Percentiles rank a stretch among this genome's conserved stretches.
Evolutionary conservation across 2,888 invertebrate species (phyloP).

Genomic region (Punctoribates punctum): DNA sequence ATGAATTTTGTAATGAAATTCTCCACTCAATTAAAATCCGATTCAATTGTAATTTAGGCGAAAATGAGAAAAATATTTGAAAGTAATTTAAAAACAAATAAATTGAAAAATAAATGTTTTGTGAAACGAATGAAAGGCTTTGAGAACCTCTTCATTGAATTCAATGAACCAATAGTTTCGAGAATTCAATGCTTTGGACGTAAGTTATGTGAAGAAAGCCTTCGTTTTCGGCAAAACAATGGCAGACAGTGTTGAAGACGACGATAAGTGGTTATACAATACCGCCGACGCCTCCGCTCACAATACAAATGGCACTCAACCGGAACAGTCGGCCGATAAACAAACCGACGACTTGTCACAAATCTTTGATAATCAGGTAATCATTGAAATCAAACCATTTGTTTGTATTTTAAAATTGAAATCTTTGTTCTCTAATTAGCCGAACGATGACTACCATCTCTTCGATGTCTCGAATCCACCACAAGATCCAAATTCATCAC

Average conservation of each 20-base stretch:
- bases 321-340: background rate
- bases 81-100: no score
- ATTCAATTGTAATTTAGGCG: no score
- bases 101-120: no score
- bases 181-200: background rate
- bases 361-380: conserved; percentile 32
- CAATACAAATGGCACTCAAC: no score
- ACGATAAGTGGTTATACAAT: conserved; percentile 26
- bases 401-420: background rate
- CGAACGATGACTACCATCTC: background rate
- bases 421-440: background rate
- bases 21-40: no score
- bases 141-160: background rate
- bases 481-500: conserved; percentile 8
- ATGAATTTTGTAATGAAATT: no score
- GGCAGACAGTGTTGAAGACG: conserved; percentile 29
- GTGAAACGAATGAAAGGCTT: background rate
- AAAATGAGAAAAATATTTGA: no score
- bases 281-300: background rate
- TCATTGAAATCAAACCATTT: background rate
- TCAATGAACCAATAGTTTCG: background rate
- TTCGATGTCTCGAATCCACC: conserved; percentile 7
- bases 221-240: conserved; percentile 6
- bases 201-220: background rate
- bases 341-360: conserved; percentile 27